A percentile compares a stretch with the other conserved stretches of the same genome.
Conservation (phyloP, 2,888 invertebrate genomes). For the Drosophila bunnanda region DNA sequence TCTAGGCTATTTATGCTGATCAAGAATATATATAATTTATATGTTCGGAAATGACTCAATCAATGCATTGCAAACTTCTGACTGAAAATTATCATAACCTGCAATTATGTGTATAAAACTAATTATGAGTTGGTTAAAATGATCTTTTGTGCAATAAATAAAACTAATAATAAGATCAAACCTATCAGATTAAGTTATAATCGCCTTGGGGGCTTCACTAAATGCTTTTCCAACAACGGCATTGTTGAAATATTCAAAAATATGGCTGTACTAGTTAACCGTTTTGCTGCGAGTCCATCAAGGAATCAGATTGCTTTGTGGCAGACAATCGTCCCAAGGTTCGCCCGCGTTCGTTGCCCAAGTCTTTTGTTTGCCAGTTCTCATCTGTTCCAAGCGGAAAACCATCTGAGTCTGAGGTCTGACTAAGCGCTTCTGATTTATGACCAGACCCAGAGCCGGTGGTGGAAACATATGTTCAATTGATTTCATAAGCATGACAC, state of each 20-base stretch:
- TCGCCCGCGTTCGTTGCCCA: constrained; percentile 64
- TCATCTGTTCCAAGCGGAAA: constrained; percentile 51
- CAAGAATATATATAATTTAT: too few relatives aligned
- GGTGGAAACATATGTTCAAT: constrained; percentile 70
- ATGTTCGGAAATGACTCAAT: too few relatives aligned
- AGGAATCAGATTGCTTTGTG: constrained; percentile 3
- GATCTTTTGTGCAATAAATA: background rate
- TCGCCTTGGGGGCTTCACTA: background rate
- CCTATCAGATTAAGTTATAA: background rate
- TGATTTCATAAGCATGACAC: constrained; percentile 77
- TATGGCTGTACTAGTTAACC: constrained; percentile 3
- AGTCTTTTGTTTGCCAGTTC: constrained; percentile 71
- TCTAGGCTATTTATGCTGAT: too few relatives aligned
- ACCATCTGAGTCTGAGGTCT: constrained; percentile 47
- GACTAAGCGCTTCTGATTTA: constrained; percentile 75
- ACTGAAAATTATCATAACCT: too few relatives aligned
- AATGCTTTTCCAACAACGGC: constrained; percentile 6
- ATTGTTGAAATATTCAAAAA: constrained; percentile 6
- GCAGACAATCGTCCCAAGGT: constrained; percentile 8
- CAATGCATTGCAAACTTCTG: too few relatives aligned
- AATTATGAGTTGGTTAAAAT: background rate
- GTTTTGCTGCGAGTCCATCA: constrained; percentile 10
- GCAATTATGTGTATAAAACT: too few relatives aligned
- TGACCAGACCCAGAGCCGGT: constrained; percentile 47
- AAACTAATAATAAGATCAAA: background rate